Evolutionary conservation across 2,113 vertebrate genomes (phyloP), one percentile per base, ranked within the genome.

Genomic region (Silurus asotus): DNA sequence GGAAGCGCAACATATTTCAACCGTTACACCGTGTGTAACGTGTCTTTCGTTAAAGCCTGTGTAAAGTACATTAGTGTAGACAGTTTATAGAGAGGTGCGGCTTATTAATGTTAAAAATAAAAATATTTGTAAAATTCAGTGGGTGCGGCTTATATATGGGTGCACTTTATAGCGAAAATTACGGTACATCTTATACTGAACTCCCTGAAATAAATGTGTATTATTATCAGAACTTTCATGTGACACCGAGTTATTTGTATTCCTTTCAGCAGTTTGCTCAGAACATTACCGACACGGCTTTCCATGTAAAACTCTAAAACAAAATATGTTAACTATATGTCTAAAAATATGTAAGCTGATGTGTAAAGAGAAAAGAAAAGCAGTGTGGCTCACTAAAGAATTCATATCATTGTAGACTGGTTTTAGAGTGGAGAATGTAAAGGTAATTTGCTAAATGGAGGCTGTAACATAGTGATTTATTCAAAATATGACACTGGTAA

Each of bases 401-500:
- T 88, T 89, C 86, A 88, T 23, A 89, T 87, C 48, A 15, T 37
- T 74, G 77, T 64, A 86, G 67, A 61, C 62, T 15, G 81, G 81
- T 69, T 88, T 55, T 78, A 8, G 59, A 87, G 80, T 48, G 51
- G 25, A 84, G 81, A 58, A 84, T 81, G 55, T 87, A 74, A 82
- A 87, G 87, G 88, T 90, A 90, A 91, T 91, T 92, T 90, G 85
- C 85, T 90, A 90, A 92, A 90, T 91, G 89, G 88, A 90, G 79
- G 81, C 70, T 83, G 87, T 88, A 88, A 90, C 79, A 79, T 76
- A 61, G 87, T 90, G 91, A 91, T 91, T 92, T 92, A 92, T 91
- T 89, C 80, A 85, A 89, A 89, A 89, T 89, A 87, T 90, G 89
- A 91, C 84, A 89, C 89, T 86, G 67, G 67, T 92, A 89, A 90